Percentiles rank a stretch among this genome's conserved stretches.
Conservation (phyloP, 37 sponge, comb jelly and placozoan species). For the Spongilla lacustris region DNA sequence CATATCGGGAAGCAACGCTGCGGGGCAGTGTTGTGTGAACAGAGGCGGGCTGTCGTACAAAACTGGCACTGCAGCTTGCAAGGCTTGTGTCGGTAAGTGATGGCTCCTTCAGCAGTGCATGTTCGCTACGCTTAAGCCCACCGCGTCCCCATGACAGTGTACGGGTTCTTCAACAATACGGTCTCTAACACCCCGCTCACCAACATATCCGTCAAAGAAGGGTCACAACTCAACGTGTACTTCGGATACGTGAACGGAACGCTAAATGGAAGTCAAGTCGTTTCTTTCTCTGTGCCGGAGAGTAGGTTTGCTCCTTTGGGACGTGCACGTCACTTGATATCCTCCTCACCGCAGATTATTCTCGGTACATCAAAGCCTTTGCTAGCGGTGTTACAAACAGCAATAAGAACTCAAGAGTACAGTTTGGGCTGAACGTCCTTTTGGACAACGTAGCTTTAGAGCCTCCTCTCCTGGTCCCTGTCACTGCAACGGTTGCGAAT, state of each 20-base stretch:
- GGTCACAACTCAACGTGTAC: not conserved
- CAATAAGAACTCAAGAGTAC: too few species aligned
- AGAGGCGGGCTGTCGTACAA: not conserved
- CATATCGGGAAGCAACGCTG: not conserved
- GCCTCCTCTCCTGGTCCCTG: not conserved
- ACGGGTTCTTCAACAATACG: not conserved
- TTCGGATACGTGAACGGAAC: not conserved
- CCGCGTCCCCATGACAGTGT: not conserved
- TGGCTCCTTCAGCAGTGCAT: not conserved
- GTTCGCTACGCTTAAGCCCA: not conserved
- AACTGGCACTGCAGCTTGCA: not conserved
- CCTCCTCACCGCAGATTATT: not conserved
- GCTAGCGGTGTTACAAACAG: not conserved
- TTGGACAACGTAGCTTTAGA: not conserved
- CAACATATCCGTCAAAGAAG: not conserved
- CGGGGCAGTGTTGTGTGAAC: not conserved
- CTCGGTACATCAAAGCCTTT: not conserved
- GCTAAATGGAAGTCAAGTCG: not conserved
- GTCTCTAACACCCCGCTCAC: not conserved
- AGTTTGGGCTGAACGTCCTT: not conserved
- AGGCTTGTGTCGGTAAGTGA: not conserved
- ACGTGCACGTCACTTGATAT: not conserved
- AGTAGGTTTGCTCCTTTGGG: not conserved
- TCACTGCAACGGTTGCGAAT: not conserved
- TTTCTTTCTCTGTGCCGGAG: not conserved